Conservation (phyloP, 2,888 invertebrate species). For the Macrophya alboannulata region DNA sequence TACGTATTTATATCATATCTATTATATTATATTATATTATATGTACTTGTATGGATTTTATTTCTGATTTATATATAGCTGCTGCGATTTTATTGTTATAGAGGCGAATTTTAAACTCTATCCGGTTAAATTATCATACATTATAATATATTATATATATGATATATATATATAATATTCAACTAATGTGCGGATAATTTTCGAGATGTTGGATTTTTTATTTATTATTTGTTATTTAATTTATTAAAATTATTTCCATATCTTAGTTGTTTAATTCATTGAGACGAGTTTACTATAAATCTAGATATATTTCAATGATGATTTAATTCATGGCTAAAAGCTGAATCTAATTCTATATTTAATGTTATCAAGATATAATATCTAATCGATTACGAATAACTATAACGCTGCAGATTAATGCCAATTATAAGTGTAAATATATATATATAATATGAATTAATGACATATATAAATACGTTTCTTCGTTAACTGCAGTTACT, state of each 20-base stretch:
- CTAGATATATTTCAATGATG: not conserved
- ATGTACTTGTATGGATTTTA: too few relatives aligned
- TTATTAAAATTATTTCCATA: too few relatives aligned
- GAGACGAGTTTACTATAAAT: not conserved
- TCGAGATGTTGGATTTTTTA: not conserved
- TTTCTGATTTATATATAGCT: not conserved
- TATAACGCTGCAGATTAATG: not conserved
- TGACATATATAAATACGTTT: not conserved
- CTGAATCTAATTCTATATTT: not conserved
- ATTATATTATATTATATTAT: too few relatives aligned
- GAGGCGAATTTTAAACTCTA: not conserved
- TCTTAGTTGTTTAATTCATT: too few relatives aligned
- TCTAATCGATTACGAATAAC: not conserved
- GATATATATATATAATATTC: too few relatives aligned
- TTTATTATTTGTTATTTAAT: not conserved
- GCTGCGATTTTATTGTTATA: not conserved
- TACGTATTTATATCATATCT: not conserved
- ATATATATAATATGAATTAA: too few relatives aligned
- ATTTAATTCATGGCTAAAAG: not conserved
- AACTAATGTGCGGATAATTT: slow-evolving; percentile 9
- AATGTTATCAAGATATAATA: not conserved
- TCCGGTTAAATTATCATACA: not conserved
- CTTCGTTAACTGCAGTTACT: not conserved
- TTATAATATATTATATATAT: not conserved
- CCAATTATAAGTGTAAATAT: not conserved